Evolutionary conservation across 2,113 vertebrate species (phyloP), one percentile per base, ranked within the genome.

Genomic region (Isurus oxyrinchus): DNA sequence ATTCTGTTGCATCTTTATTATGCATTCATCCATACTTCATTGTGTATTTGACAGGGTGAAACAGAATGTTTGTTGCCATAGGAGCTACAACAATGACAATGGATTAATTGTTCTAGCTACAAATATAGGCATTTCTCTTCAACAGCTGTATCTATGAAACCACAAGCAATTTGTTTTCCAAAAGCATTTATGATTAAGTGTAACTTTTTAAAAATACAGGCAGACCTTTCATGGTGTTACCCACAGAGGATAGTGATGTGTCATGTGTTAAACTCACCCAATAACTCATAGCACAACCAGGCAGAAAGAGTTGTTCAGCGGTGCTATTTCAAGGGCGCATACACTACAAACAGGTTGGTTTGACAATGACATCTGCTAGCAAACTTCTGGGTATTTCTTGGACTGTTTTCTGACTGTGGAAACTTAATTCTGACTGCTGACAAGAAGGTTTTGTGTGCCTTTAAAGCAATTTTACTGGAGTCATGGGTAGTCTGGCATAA

Each of bases 91-190:
- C 88, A 91, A 19, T 91, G 31, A 61, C 53, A 59, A 44, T 10
- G 31, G 44, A 88, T 55, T 27, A 35, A 31, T 57, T 55, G 25
- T n/a, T 40, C 90, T 40, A 19, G 3, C 27, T 93, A 90, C 55
- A 57, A 90, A 25, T 88, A 88, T 57, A 90, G 53, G 14, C 53
- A 90, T 27, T 40, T 81, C 23, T 25, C 23, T 53, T 87, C 84
- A 53, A 87, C 44, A 87, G 2, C 49, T 11, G 25, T n/a, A 57
- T 88, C 87, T 35, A 59, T 57, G 53, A 27, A 90, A 57, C 1
- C 87, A 90, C 53, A 90, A 57, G 25, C 87, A 90, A 90, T 66
- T 90, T 88, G 53, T 88, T 90, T 90, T 90, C 57, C 25, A 49
- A 88, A 88, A 76, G 72, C 8, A 35, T 76, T 76, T 35, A 57